Base-by-base conservation (phyloP, 2,888 invertebrate species). In the Parochlus steinenii region DNA sequence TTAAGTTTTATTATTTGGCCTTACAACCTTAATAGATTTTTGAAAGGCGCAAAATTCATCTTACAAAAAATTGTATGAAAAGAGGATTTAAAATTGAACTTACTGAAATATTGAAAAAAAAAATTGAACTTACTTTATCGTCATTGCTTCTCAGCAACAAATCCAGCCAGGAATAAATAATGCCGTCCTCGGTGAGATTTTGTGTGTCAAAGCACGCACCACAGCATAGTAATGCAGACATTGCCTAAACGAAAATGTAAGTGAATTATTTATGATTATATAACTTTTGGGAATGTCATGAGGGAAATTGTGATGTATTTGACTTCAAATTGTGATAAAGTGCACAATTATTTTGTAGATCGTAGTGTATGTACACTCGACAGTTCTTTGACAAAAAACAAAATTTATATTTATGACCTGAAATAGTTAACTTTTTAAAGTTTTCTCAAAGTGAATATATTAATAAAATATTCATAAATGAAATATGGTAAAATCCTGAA, bases 201-300 rank as follows among this genome's bases (percentile, higher is more conserved):
- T 71, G 68, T 1, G 79, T 71, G 48, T 93, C 86, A 56, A 95
- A 97, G 47, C 90, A 86, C 0, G 92, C 81, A 0, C 98, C 98
- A 55, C 95, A 95, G 53, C 92, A 92, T 2, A 97, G 68, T 17
- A 98, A 65, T 7, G 92, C 85, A 41, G 92, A 89, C 86, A 97
- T 93, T 3, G 97, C 95, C 65, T 90, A 68, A 34, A 66, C 40
- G 31, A 38, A 22, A 22, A 14, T 8, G 22, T 25, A 31, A 27
- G 6, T 14, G 17, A 24, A 36, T 26, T 26, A 4, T 18, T 7
- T 30, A 16, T 22, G 22, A 7, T 7, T 7, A 22, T 22, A 22
- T 7, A 22, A 7, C 7, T 22, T 22, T 22, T 22, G 6, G 8
- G 8, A 22, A 7, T 22, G 22, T 22, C 8, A 22, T 22, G 8